A percentile compares a stretch with the other conserved stretches of the same genome.
phyloP scores from a whole-genome alignment of 2,888 invertebrate species.

The Ceraclea dissimilis region DNA sequence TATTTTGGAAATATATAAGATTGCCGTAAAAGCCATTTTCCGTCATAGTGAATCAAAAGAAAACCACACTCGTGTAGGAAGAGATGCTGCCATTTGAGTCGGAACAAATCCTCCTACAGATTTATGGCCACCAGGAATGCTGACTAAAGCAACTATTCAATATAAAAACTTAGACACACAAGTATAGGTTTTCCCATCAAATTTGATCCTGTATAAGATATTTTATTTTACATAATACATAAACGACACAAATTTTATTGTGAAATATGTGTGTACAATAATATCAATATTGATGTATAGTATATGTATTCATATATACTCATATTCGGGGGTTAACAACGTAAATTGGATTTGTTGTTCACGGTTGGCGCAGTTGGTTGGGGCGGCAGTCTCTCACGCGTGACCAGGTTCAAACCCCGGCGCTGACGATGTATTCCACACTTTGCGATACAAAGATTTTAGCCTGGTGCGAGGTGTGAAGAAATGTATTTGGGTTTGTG shows the following conservation, averaged over 20 bases:
- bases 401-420: too few species aligned
- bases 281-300: neutral
- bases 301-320: too few species aligned
- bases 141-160: neutral
- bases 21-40: constrained; percentile 12
- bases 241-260: constrained; percentile 1
- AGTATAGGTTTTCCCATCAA: neutral
- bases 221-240: neutral
- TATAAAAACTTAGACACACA: neutral
- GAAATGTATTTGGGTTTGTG: too few species aligned
- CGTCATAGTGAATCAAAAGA: constrained; percentile 13
- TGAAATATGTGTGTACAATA: neutral
- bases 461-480: too few species aligned
- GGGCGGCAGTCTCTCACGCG: too few species aligned
- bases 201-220: neutral
- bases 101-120: constrained; percentile 1
- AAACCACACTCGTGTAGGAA: constrained; percentile 1
- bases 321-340: too few species aligned
- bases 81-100: neutral
- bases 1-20: constrained; percentile 14
- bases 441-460: too few species aligned
- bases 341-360: too few species aligned
- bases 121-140: neutral
- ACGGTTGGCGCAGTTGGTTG: too few species aligned
- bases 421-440: too few species aligned